Evolutionary conservation across 2,888 invertebrate species (phyloP), one percentile per base, ranked within the genome.

Genomic region (Galeruca laticollis): DNA sequence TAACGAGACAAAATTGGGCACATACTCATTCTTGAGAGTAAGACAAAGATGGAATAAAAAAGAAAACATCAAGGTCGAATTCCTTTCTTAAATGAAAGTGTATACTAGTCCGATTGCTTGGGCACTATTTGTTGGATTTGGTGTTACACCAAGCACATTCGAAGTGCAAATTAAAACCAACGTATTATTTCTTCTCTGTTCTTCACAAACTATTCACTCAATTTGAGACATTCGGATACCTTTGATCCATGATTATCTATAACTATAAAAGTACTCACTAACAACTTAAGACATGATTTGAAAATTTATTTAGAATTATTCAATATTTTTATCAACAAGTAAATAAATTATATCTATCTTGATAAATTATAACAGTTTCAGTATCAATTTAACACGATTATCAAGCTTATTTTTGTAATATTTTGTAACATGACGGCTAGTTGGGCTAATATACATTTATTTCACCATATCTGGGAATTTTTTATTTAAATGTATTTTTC

Each of bases 1-100:
- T 15, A 49, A 60, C 47, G 11, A 33, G 60, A 47, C 26, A 26
- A 21, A 37, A 43, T 59, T 37, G 40, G 21, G 15, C n/a, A 18
- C 21, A 56, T 52, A 35, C n/a, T 26, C 10, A 21, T 54, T 20
- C 40, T 40, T 13, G 13, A 26, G 9, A 40, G 9, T 6, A 26
- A 63, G 56, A 63, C 3, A 21, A 54, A 63, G 63, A 63, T 26
- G 13, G 54, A 26, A 62, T 20, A 63, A 21, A 60, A 40, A 37
- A 60, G 33, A 37, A 63, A 40, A 37, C 40, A 18, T 56, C 63
- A 63, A 63, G 63, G 63, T 43, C 56, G 63, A 57, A 57, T 57
- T 57, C 56, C 56, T 15, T 57, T 57, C 33, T 18, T 54, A n/a
- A 15, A n/a, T 35, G 35, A 57, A 57, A 57, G 18, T 57, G 56